phyloP scores from a whole-genome alignment of 2,113 vertebrate genomes.

The Trogon melanurus region DNA sequence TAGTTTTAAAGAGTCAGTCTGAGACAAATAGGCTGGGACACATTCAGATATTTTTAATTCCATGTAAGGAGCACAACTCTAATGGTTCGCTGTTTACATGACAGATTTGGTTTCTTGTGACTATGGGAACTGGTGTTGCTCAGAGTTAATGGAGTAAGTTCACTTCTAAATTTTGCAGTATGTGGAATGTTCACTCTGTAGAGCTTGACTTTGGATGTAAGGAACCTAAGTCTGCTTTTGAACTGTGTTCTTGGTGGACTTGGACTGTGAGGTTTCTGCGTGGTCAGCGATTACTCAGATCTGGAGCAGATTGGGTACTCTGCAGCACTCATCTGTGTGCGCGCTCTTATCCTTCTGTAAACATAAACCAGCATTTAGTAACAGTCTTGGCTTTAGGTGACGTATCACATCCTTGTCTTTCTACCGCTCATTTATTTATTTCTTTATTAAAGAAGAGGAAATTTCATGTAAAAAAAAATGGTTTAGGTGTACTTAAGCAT shows the following conservation, averaged over 20 bases:
- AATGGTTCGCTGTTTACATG: neutral
- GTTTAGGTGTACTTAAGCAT: neutral
- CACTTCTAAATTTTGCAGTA: neutral
- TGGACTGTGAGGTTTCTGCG: neutral
- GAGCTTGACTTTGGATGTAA: neutral
- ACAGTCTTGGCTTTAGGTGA: neutral
- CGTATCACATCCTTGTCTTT: neutral
- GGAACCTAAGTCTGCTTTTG: neutral
- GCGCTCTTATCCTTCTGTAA: neutral
- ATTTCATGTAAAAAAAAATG: neutral
- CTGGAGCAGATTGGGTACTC: neutral
- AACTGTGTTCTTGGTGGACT: neutral
- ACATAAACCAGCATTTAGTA: neutral
- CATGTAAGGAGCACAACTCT: rapidly evolving
- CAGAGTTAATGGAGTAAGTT: neutral
- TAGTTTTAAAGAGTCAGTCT: neutral
- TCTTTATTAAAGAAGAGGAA: neutral
- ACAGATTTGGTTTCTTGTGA: neutral
- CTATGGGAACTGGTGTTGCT: neutral
- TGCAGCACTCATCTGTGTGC: neutral
- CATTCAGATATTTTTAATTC: neutral
- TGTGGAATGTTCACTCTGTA: neutral
- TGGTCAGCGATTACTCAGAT: neutral
- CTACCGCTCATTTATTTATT: neutral
- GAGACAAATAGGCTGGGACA: neutral